phyloP scores from a whole-genome alignment of 2,113 vertebrate species.

The Harpagus bidentatus region DNA sequence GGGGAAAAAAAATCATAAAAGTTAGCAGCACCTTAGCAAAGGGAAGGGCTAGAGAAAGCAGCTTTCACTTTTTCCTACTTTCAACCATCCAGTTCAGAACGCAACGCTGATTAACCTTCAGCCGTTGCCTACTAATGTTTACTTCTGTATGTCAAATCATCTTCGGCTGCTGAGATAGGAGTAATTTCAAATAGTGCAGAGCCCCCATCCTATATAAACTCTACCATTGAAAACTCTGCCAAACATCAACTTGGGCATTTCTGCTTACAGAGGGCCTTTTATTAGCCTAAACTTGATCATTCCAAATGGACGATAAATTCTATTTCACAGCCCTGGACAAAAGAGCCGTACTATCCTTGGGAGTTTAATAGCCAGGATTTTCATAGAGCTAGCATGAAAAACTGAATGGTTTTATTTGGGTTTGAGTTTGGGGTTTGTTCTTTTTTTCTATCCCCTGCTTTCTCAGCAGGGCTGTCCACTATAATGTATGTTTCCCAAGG shows the following conservation, averaged over 20 bases:
- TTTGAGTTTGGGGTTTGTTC: background rate
- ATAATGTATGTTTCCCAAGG: background rate
- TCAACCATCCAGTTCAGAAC: background rate
- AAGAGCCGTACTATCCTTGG: background rate
- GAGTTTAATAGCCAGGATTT: constrained; percentile 35
- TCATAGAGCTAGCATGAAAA: background rate
- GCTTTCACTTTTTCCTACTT: constrained; percentile 29
- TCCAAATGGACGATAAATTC: constrained; percentile 63
- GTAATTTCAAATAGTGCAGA: background rate
- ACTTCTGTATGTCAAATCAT: background rate
- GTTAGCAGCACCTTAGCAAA: constrained; percentile 72
- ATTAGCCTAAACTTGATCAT: constrained; percentile 53
- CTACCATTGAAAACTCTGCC: background rate
- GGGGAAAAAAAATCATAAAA: constrained; percentile 61
- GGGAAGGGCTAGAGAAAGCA: constrained; percentile 14
- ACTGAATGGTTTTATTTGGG: background rate
- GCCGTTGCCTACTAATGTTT: constrained; percentile 10
- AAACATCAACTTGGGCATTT: constrained; percentile 20
- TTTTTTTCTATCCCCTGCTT: background rate
- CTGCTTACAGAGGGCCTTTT: constrained; percentile 53
- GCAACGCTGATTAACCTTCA: constrained; percentile 19
- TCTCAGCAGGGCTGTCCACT: background rate
- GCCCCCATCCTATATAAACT: constrained; percentile 27
- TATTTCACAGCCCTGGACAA: constrained; percentile 9
- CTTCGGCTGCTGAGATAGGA: background rate